A percentile compares a stretch with the other conserved stretches of the same genome.
Conservation (phyloP, 1,140 invertebrate genomes). For the Drosophila truncata region DNA sequence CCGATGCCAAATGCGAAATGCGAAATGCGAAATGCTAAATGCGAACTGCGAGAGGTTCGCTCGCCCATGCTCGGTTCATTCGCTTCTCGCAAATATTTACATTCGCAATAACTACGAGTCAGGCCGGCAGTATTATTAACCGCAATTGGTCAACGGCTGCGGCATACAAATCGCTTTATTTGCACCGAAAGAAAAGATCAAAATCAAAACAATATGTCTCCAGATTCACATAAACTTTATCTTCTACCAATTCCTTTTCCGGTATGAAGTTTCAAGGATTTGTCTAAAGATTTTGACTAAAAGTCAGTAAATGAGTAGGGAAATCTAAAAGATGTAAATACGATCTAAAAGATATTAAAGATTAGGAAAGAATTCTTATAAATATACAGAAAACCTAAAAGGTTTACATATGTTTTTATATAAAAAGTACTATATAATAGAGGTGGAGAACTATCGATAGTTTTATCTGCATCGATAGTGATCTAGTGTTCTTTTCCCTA, state of each 20-base stretch:
- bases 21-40: conserved; percentile 31
- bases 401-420: too few species aligned
- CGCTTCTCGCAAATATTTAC: conserved; percentile 77
- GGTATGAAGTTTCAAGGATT: neutral
- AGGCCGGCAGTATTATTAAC: conserved; percentile 61
- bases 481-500: too few species aligned
- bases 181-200: conserved; percentile 15
- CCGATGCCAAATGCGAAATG: conserved; percentile 43
- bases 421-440: too few species aligned
- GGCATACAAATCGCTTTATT: conserved; percentile 64
- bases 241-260: neutral
- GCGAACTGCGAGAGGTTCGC: conserved; percentile 37
- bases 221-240: neutral
- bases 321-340: neutral
- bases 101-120: conserved; percentile 57
- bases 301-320: neutral
- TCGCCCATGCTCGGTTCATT: conserved; percentile 60
- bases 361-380: too few species aligned
- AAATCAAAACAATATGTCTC: neutral
- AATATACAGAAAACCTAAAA: too few species aligned
- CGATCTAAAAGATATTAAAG: neutral
- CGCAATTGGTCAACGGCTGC: conserved; percentile 46
- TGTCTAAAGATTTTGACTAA: too few species aligned
- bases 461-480: too few species aligned
- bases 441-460: too few species aligned